phyloP scores from a whole-genome alignment of 1,140 invertebrate species.

The Drosophila oshimai region DNA sequence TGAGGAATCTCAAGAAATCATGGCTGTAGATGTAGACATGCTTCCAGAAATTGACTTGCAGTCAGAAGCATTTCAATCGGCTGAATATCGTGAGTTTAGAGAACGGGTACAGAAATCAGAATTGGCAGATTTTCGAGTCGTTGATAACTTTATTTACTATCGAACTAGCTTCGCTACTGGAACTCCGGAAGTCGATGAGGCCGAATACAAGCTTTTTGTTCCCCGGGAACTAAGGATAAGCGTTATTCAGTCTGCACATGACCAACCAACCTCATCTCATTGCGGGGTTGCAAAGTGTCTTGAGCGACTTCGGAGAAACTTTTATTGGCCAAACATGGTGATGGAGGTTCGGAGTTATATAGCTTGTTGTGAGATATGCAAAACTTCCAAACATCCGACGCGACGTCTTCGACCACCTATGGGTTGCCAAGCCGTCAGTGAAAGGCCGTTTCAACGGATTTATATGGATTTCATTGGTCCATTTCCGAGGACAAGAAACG shows the following conservation, averaged over 20 bases:
- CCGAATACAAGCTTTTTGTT: not conserved
- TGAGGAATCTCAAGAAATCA: too few relatives aligned
- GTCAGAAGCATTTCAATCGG: too few relatives aligned
- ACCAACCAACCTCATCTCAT: not conserved
- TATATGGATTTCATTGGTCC: constrained; percentile 14
- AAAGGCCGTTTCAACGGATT: constrained; percentile 3
- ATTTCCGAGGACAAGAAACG: constrained; percentile 6
- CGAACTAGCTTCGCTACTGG: not conserved
- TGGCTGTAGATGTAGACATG: too few relatives aligned
- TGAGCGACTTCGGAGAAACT: not conserved
- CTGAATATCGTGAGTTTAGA: too few relatives aligned
- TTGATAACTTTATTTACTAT: not conserved
- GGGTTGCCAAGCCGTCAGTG: not conserved
- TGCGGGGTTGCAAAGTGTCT: not conserved
- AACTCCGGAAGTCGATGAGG: not conserved
- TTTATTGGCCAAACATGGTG: constrained; percentile 6
- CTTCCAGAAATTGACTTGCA: too few relatives aligned
- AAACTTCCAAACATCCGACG: constrained; percentile 1
- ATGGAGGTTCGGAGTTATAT: not conserved
- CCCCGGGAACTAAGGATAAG: not conserved
- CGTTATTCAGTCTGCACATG: not conserved
- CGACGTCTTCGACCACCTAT: not conserved
- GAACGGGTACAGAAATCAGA: too few relatives aligned
- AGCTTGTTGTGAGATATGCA: not conserved
- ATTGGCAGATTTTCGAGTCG: not conserved